Evolutionary conservation across 2,797 vertebrate genomes (phyloP), one percentile per base, ranked within the genome.

Genomic region (Acanthornis magna): DNA sequence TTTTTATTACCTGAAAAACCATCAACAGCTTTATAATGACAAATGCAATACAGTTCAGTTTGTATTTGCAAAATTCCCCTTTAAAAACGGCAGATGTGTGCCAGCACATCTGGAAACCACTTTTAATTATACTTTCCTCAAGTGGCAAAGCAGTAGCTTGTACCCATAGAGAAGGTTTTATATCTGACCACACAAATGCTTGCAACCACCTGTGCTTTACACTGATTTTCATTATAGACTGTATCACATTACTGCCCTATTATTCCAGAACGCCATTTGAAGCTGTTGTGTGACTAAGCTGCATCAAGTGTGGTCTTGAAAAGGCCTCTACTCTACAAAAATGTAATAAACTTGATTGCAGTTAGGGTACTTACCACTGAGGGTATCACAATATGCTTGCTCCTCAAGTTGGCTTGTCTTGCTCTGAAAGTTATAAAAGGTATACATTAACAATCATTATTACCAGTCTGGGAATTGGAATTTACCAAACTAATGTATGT

Each of bases 71-170:
- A 96, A 96, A 94, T 87, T 96, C 48, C 75, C 66, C 53, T 92
- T 96, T 91, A 34, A 93, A 93, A 95, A 90, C 5, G 51, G 66
- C 88, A 96, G 85, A 91, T 96, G 92, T 91, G 67, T 81, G 95
- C 92, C 87, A 96, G 84, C 79, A 97, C 96, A 98, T 97, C 97
- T 97, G 96, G 96, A 97, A 97, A 96, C 89, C 79, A 85, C 87
- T 96, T 97, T 97, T 96, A 97, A 97, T 97, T 95, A 89, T 75
- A 88, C 40, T 89, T 93, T 89, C 79, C 91, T 97, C 91, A 96
- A 97, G 77, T 66, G 73, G 95, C 79, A 96, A 96, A 84, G 79
- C 54, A 96, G 81, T 93, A 88, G 70, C 81, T 91, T 94, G 51
- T 90, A 92, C 82, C 73, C 94, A 63, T 26, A 77, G 92, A 3